Conservation (phyloP, 1,140 invertebrate species). For the Aphidius ervi region DNA sequence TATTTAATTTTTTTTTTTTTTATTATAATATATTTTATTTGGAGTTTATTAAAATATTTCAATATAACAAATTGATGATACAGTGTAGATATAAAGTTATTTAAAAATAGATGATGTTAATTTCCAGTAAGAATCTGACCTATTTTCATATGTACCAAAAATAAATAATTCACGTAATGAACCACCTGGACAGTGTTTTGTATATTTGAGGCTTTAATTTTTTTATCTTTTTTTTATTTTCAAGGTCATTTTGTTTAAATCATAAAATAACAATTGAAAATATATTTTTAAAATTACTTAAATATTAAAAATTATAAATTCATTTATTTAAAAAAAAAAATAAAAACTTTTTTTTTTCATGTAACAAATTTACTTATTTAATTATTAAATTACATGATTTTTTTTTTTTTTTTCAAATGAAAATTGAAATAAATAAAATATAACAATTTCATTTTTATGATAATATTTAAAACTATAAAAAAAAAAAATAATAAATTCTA, state of each 20-base stretch:
- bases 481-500: too few species aligned
- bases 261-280: neutral
- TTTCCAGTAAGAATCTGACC: conserved; percentile 14
- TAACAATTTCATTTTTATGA: too few species aligned
- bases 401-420: too few species aligned
- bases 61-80: conserved; percentile 1
- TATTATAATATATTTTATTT: neutral
- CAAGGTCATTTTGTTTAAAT: neutral
- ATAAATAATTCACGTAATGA: conserved; percentile 16
- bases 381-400: too few species aligned
- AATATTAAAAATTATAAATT: neutral
- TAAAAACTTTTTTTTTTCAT: neutral
- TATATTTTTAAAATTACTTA: neutral
- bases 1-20: neutral
- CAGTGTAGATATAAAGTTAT: neutral
- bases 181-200: conserved; percentile 21
- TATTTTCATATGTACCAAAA: conserved; percentile 6
- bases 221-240: neutral
- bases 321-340: neutral
- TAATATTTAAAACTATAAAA: too few species aligned
- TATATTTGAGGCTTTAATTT: conserved; percentile 10
- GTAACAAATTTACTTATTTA: neutral
- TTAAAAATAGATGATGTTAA: conserved; percentile 13
- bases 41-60: neutral
- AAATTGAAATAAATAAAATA: too few species aligned